Conservation (phyloP, 2,888 invertebrate species). For the Epiblema foenella region DNA sequence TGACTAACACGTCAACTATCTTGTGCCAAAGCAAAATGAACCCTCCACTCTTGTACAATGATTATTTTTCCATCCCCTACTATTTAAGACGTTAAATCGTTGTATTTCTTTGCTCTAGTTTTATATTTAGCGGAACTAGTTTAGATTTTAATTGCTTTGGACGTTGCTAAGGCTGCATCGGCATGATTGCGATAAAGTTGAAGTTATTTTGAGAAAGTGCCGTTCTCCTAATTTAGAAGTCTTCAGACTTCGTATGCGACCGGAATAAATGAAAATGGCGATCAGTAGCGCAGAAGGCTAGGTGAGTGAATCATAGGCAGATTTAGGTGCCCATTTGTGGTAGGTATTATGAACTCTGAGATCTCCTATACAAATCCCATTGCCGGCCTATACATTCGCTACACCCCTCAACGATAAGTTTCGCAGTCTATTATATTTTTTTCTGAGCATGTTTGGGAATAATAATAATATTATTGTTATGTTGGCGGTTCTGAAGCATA, state of each 20-base stretch:
- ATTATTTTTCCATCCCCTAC: conserved; percentile 4
- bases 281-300: background rate
- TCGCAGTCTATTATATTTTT: too few species aligned
- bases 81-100: conserved; percentile 40
- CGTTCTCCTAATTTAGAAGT: background rate
- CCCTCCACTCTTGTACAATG: conserved; percentile 7
- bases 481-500: too few species aligned
- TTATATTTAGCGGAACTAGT: conserved; percentile 49
- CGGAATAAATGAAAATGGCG: background rate
- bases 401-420: too few species aligned
- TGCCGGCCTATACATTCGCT: too few species aligned
- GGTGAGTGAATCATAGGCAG: background rate
- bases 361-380: too few species aligned
- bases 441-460: too few species aligned
- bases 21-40: conserved; percentile 36
- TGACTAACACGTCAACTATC: conserved; percentile 47
- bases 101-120: conserved; percentile 45
- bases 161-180: conserved; percentile 39
- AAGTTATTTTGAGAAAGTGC: background rate
- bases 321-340: background rate
- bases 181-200: conserved; percentile 25
- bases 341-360: background rate
- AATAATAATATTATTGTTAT: too few species aligned
- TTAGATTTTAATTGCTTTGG: conserved; percentile 50
- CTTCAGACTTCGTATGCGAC: background rate